Percentiles rank a stretch among this genome's conserved stretches.
Conservation (phyloP, 1,140 invertebrate species). For the Acyrthosiphon pisum region DNA sequence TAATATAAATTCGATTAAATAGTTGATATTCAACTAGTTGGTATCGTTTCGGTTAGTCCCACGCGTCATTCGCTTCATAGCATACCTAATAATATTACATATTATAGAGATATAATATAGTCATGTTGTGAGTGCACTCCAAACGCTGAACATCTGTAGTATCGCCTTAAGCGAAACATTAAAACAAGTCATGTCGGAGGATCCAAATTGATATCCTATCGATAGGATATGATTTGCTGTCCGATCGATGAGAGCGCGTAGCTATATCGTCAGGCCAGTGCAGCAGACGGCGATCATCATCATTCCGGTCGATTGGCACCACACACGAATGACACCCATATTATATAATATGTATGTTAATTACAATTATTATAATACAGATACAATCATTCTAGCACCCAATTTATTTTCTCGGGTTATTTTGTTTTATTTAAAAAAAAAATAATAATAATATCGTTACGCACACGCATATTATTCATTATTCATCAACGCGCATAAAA, state of each 20-base stretch:
- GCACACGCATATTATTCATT: background rate
- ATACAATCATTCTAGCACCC: background rate
- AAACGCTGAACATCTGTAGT: no score
- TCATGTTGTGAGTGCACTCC: no score
- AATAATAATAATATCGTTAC: background rate
- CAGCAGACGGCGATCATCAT: no score
- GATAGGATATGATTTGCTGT: no score
- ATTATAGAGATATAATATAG: no score
- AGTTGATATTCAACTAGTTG: background rate
- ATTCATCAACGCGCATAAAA: slow-evolving; percentile 15
- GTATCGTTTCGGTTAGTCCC: background rate
- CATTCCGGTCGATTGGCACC: background rate
- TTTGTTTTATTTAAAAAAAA: background rate
- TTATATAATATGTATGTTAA: background rate
- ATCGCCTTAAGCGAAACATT: no score
- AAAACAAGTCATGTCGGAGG: no score
- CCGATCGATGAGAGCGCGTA: no score
- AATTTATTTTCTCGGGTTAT: background rate
- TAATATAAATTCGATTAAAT: background rate
- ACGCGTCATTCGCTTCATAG: background rate
- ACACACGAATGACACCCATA: background rate
- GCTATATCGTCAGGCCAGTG: no score
- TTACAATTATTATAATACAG: background rate
- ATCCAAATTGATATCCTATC: no score
- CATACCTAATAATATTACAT: background rate